A percentile compares a stretch with the other conserved stretches of the same genome.
These are phyloP conservation scores for Okamejei kenojei DNA, from an alignment of 2,797 vertebrate genomes.

Conservation along the genomic window DNA sequence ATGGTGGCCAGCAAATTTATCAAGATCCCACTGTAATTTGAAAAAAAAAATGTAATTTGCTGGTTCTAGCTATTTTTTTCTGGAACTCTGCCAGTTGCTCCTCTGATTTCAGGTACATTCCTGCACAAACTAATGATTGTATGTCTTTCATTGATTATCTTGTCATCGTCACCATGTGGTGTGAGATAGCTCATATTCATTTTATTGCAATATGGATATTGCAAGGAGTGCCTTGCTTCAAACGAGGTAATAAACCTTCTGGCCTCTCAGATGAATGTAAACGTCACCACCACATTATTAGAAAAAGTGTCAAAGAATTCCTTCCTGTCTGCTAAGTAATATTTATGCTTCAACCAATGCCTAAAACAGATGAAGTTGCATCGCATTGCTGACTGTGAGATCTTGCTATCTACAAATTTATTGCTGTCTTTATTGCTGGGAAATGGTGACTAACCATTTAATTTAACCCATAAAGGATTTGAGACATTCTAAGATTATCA, in stretches of 20 bases:
- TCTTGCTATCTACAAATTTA: neutral
- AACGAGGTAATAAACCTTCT: neutral
- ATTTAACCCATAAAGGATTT: neutral
- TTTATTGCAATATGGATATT: neutral
- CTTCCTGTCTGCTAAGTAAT: neutral
- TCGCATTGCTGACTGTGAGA: neutral
- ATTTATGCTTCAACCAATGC: neutral
- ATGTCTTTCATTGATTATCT: neutral
- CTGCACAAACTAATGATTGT: neutral
- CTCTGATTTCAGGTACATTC: neutral
- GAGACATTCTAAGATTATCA: neutral
- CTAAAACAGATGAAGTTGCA: neutral
- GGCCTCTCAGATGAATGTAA: neutral
- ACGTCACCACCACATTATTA: neutral
- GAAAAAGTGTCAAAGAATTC: neutral
- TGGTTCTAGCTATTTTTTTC: neutral
- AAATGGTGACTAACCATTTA: neutral
- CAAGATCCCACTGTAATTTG: too few relatives aligned
- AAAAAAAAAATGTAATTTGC: neutral
- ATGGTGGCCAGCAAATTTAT: too few relatives aligned
- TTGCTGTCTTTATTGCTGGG: neutral
- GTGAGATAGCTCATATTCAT: neutral
- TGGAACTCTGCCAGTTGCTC: too few relatives aligned
- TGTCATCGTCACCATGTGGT: neutral
- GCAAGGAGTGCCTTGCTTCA: neutral